These are phyloP conservation scores for Tachuris rubrigastra DNA, from an alignment of 2,113 vertebrate genomes.

Conservation along the genomic window DNA sequence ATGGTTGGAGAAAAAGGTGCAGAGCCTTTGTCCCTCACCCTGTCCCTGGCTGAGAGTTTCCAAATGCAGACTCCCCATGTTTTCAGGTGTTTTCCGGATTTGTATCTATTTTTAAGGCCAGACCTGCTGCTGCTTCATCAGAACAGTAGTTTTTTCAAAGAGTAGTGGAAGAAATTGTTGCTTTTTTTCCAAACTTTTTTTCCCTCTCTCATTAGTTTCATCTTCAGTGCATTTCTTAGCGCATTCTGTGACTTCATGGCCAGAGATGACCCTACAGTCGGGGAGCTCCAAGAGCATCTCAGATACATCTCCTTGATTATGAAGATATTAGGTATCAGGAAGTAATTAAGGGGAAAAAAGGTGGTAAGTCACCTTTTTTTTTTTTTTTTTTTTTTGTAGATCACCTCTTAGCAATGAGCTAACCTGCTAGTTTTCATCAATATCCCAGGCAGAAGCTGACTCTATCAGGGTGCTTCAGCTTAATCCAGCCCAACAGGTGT, in stretches of 20 bases:
- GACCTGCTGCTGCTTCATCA: background rate
- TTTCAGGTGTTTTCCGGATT: background rate
- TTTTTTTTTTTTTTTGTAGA: background rate
- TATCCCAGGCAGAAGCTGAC: background rate
- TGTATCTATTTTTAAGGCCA: background rate
- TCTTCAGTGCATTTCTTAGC: accelerated
- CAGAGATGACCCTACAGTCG: background rate
- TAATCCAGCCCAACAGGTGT: background rate
- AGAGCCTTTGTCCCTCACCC: background rate
- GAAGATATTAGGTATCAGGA: background rate
- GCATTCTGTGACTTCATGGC: background rate
- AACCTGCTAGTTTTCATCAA: background rate
- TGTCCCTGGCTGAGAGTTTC: background rate
- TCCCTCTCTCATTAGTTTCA: background rate
- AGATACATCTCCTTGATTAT: background rate
- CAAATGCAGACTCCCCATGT: background rate
- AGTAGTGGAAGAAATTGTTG: background rate
- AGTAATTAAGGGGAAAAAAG: background rate
- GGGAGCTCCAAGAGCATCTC: background rate
- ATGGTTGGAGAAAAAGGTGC: background rate
- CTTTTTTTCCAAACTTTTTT: background rate
- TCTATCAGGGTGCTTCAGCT: background rate
- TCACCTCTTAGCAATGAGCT: background rate
- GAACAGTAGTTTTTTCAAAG: background rate
- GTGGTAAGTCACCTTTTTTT: background rate